Percentiles rank a stretch among this genome's conserved stretches.
These are phyloP conservation scores for Lanistes nyassanus DNA, from an alignment of 1,140 invertebrate species.

Conservation along the genomic window DNA sequence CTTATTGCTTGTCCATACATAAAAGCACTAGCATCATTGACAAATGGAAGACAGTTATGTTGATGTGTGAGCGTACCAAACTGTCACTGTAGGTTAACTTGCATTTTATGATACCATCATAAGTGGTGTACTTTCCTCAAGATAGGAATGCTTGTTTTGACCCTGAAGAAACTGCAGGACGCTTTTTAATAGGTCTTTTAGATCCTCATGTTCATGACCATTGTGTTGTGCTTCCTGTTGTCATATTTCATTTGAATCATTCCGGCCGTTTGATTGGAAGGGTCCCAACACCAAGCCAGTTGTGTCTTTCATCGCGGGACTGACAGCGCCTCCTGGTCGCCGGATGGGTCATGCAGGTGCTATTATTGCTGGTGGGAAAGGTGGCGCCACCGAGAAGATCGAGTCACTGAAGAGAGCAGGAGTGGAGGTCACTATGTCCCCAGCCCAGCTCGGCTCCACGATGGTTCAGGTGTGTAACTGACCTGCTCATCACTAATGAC, in stretches of 20 bases:
- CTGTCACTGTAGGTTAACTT: too few species aligned
- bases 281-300: conserved; percentile 95
- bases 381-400: conserved; percentile 98
- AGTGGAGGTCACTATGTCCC: conserved; percentile 94
- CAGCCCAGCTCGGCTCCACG: conserved; percentile 94
- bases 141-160: too few species aligned
- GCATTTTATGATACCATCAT: too few species aligned
- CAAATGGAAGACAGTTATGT: too few species aligned
- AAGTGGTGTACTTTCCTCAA: too few species aligned
- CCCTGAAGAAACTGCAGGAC: too few species aligned
- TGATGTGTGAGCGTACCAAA: too few species aligned
- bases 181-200: neutral
- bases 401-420: conserved; percentile 92
- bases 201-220: neutral
- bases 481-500: too few species aligned
- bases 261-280: conserved; percentile 69
- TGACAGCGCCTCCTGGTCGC: conserved; percentile 96
- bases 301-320: conserved; percentile 98
- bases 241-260: neutral
- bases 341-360: conserved; percentile 99
- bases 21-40: too few species aligned
- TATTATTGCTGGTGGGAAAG: conserved; percentile 98
- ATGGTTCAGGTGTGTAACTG: conserved; percentile 76
- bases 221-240: neutral
- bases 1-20: too few species aligned